phyloP scores from a whole-genome alignment of 2,797 vertebrate species.

The Telmatherina bonti region DNA sequence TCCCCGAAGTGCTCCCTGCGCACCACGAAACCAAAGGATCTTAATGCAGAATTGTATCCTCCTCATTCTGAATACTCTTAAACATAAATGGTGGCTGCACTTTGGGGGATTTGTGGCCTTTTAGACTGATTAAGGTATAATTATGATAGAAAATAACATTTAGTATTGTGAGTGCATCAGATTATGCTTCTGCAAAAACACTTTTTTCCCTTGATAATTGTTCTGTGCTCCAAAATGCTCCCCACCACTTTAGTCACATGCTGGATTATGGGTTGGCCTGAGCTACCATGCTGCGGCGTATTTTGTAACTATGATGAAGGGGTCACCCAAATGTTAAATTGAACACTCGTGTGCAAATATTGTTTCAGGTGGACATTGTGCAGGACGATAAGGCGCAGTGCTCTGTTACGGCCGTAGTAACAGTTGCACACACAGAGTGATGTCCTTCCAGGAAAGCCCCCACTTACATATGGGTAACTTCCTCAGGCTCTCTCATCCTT shows the following conservation, averaged over 20 bases:
- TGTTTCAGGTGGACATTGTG: conserved; percentile 87
- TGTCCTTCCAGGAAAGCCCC: conserved; percentile 86
- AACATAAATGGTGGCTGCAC: conserved; percentile 53
- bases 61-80: conserved; percentile 31
- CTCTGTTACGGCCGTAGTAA: conserved; percentile 67
- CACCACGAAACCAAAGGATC: conserved; percentile 60
- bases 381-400: conserved; percentile 82
- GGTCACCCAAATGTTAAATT: conserved; percentile 88
- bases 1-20: conserved; percentile 56
- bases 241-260: conserved; percentile 78
- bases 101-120: conserved; percentile 57
- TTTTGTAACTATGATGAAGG: conserved; percentile 83
- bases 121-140: conserved; percentile 62
- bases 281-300: conserved; percentile 82
- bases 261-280: conserved; percentile 81
- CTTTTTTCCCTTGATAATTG: conserved; percentile 61
- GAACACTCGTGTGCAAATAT: conserved; percentile 87
- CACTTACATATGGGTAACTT: conserved; percentile 80
- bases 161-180: conserved; percentile 67
- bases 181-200: conserved; percentile 64
- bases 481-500: conserved; percentile 72
- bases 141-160: conserved; percentile 66
- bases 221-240: conserved; percentile 67
- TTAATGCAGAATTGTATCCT: conserved; percentile 61
- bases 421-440: conserved; percentile 81